These are phyloP conservation scores for Probosciger aterrimus DNA, from an alignment of 2,113 vertebrate species.

Conservation along the genomic window DNA sequence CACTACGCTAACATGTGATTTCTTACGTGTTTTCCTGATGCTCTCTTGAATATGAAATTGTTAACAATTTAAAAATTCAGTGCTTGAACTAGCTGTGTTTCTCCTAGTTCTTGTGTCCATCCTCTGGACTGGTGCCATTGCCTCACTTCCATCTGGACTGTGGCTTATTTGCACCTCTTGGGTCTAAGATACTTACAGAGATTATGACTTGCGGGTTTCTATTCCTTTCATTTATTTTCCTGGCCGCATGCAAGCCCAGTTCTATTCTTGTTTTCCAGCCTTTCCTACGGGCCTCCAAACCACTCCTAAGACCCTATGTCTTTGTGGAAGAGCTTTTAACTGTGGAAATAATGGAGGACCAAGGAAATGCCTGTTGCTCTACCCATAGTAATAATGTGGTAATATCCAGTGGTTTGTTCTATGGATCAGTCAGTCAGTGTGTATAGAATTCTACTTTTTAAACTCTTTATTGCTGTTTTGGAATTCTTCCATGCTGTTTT, in stretches of 20 bases:
- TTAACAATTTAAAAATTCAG: not conserved
- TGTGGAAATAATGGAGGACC: not conserved
- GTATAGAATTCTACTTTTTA: not conserved
- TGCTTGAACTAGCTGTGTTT: not conserved
- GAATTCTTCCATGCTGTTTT: not conserved
- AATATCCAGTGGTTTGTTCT: not conserved
- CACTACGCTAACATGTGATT: not conserved
- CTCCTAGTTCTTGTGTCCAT: not conserved
- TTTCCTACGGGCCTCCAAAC: not conserved
- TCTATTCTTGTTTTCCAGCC: not conserved
- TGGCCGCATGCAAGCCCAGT: not conserved
- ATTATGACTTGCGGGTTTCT: not conserved
- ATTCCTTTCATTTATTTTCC: not conserved
- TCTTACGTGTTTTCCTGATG: not conserved
- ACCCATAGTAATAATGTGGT: not conserved
- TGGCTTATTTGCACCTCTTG: not conserved
- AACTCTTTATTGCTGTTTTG: not conserved
- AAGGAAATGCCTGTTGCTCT: not conserved
- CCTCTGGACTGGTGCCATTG: not conserved
- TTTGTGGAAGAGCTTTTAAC: not conserved
- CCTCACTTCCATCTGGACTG: not conserved
- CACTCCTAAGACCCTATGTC: fast-evolving
- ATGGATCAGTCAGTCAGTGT: not conserved
- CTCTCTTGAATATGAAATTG: not conserved
- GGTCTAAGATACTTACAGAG: not conserved